phyloP scores from a whole-genome alignment of 2,797 vertebrate species.

The Eulemur coronatus region DNA sequence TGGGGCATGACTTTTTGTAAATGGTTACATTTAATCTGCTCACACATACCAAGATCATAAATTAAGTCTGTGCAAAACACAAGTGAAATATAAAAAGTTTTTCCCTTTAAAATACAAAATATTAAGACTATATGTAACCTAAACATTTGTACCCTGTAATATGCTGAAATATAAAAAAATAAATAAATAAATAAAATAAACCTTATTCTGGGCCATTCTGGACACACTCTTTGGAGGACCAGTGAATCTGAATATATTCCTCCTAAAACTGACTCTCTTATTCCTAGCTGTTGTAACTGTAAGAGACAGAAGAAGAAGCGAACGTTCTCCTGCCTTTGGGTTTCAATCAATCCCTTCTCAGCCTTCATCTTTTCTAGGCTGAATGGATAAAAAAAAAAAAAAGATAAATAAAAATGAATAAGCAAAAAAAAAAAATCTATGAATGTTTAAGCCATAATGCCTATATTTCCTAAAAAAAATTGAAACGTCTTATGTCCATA shows the following conservation, averaged over 20 bases:
- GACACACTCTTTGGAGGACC: background rate
- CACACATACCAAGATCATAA: background rate
- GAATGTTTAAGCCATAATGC: background rate
- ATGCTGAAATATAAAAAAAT: too few species aligned
- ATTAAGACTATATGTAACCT: background rate
- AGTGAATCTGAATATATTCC: background rate
- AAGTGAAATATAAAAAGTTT: background rate
- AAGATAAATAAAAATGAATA: too few species aligned
- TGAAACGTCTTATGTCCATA: background rate
- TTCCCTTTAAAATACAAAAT: background rate
- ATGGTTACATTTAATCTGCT: background rate
- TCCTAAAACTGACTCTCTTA: background rate
- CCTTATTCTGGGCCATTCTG: background rate
- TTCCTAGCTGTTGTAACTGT: background rate
- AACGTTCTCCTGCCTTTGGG: too few species aligned
- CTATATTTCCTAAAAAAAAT: background rate
- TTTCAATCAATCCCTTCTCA: background rate
- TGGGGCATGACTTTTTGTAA: background rate
- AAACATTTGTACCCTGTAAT: too few species aligned
- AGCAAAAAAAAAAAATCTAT: background rate
- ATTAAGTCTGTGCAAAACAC: background rate
- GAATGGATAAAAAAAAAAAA: background rate
- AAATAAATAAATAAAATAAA: background rate
- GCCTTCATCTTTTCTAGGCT: background rate
- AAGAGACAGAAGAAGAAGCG: background rate